Conservation (phyloP, 2,113 vertebrate genomes). For the Bungarus multicinctus region DNA sequence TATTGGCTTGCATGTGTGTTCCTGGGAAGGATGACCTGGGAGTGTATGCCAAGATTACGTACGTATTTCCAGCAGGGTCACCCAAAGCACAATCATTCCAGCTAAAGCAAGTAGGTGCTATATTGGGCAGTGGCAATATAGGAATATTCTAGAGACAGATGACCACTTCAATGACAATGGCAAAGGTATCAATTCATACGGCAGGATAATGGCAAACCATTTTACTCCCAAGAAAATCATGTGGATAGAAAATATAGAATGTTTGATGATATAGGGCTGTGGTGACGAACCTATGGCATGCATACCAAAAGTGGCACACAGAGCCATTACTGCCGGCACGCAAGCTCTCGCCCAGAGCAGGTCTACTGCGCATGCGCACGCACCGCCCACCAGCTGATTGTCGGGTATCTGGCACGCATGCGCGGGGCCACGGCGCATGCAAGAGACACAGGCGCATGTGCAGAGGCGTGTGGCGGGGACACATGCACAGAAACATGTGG, state of each 20-base stretch:
- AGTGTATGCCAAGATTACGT: not conserved
- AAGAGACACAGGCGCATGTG: too few relatives aligned
- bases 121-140: not conserved
- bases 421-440: too few relatives aligned
- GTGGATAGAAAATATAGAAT: not conserved
- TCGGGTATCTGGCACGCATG: too few relatives aligned
- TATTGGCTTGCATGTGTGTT: not conserved
- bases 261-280: not conserved
- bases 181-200: not conserved
- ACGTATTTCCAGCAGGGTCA: not conserved
- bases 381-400: too few relatives aligned
- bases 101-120: not conserved
- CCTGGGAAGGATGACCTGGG: not conserved
- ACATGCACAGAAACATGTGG: too few relatives aligned
- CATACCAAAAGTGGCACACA: too few relatives aligned
- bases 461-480: too few relatives aligned
- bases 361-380: too few relatives aligned
- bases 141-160: not conserved
- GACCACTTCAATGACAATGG: not conserved
- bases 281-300: too few relatives aligned
- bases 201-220: not conserved
- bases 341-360: too few relatives aligned
- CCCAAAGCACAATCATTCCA: not conserved
- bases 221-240: not conserved
- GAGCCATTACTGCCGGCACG: too few relatives aligned